A percentile compares a stretch with the other conserved stretches of the same genome.
phyloP scores from a whole-genome alignment of 1,140 invertebrate genomes.

The Nephotettix cincticeps region DNA sequence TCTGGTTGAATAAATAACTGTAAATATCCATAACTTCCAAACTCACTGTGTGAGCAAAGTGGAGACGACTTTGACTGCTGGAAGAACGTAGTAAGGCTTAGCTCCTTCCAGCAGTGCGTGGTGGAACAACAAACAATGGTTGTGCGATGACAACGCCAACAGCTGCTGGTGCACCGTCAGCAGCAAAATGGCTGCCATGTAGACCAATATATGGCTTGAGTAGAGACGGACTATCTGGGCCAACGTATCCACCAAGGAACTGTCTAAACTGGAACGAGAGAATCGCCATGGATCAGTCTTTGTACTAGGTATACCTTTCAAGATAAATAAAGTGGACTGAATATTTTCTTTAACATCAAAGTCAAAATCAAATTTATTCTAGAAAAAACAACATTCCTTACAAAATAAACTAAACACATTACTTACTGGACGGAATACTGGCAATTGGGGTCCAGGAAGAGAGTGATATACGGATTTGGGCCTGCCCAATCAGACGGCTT shows the following conservation, averaged over 20 bases:
- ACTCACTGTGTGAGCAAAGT: conserved; percentile 21
- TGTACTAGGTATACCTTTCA: neutral
- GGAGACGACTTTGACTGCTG: conserved; percentile 41
- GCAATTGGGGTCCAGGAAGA: conserved; percentile 33
- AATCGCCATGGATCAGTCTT: neutral
- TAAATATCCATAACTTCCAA: too few species aligned
- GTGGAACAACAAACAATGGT: conserved; percentile 47
- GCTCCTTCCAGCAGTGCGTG: conserved; percentile 45
- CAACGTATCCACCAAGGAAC: conserved; percentile 46
- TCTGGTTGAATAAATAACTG: too few species aligned
- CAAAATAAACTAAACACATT: neutral
- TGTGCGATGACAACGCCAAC: conserved; percentile 36
- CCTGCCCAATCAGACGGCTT: conserved; percentile 17
- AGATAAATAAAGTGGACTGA: neutral
- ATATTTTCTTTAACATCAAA: neutral
- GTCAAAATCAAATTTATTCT: too few species aligned
- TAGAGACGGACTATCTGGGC: conserved; percentile 48
- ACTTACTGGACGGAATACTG: conserved; percentile 33
- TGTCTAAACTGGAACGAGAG: conserved; percentile 44
- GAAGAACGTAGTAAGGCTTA: conserved; percentile 50
- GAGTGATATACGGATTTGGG: conserved; percentile 17
- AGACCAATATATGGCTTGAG: conserved; percentile 46
- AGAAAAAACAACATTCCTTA: neutral
- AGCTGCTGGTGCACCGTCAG: conserved; percentile 48
- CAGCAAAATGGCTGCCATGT: conserved; percentile 48